Conservation (phyloP, 2,888 invertebrate species). For the Periphyllus acericola region DNA sequence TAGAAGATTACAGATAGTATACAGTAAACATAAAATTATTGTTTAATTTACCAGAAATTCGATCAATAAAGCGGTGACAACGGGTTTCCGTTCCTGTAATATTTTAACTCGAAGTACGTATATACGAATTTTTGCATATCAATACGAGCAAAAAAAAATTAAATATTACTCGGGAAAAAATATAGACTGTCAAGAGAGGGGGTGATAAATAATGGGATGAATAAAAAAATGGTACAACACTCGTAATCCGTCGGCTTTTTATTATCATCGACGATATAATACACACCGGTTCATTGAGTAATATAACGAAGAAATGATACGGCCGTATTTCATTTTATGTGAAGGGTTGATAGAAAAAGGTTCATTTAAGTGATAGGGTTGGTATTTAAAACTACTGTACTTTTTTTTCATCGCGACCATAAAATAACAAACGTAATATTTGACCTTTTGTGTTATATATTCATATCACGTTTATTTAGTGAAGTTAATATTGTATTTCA, state of each 20-base stretch:
- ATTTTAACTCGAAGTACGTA: background rate
- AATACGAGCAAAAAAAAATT: constrained; percentile 51
- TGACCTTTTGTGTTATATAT: constrained; percentile 45
- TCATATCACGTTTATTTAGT: constrained; percentile 28
- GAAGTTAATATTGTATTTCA: constrained; percentile 32
- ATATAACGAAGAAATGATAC: constrained; percentile 61
- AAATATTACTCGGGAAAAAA: constrained; percentile 38
- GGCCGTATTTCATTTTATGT: constrained; percentile 52
- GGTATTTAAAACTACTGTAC: constrained; percentile 51
- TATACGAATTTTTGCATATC: constrained; percentile 45
- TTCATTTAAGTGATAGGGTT: constrained; percentile 56
- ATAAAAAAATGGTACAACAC: constrained; percentile 45
- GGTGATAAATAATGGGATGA: constrained; percentile 55
- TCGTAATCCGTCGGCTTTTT: constrained; percentile 61
- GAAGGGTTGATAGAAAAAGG: constrained; percentile 59
- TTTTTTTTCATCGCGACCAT: constrained; percentile 35
- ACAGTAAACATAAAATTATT: constrained; percentile 43
- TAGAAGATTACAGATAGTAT: background rate
- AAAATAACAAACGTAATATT: constrained; percentile 52
- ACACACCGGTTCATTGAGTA: constrained; percentile 57
- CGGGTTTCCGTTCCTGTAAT: constrained; percentile 13
- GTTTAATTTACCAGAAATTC: constrained; percentile 60
- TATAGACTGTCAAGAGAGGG: constrained; percentile 22
- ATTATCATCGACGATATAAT: constrained; percentile 61
- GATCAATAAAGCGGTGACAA: constrained; percentile 20